Conservation (phyloP, 2,113 vertebrate genomes). For the Polyodon spathula region DNA sequence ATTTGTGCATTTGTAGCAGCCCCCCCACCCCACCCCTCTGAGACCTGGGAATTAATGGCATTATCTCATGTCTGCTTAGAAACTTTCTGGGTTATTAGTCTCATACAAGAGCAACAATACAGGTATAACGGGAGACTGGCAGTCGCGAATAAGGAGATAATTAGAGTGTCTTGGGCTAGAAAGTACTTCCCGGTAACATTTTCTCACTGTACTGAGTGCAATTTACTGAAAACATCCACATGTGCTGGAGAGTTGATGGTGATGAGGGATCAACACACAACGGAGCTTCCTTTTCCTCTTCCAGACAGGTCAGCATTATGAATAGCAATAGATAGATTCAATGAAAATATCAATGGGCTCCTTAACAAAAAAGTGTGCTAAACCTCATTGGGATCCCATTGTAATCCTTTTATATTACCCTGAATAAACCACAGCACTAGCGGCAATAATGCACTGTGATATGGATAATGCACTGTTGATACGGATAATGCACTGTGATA, state of each 20-base stretch:
- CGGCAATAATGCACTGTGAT: too few species aligned
- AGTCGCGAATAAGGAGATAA: constrained; percentile 8
- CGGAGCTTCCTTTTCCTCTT: background rate
- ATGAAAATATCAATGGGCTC: background rate
- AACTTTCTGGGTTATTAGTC: background rate
- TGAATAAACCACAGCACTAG: too few species aligned
- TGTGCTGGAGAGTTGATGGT: background rate
- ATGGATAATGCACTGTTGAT: too few species aligned
- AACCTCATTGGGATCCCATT: too few species aligned
- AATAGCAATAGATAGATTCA: background rate
- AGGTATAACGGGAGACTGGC: constrained; percentile 3
- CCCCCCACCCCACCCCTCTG: background rate
- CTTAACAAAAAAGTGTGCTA: background rate
- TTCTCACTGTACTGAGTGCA: background rate
- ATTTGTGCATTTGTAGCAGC: too few species aligned
- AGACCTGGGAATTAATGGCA: background rate
- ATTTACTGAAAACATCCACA: constrained; percentile 2
- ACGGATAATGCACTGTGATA: too few species aligned
- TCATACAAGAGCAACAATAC: background rate
- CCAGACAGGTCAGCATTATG: constrained; percentile 1
- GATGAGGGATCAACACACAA: constrained; percentile 5
- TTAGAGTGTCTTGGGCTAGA: constrained; percentile 3
- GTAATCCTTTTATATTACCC: too few species aligned
- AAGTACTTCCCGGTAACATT: constrained; percentile 3
- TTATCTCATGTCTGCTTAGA: background rate